Evolutionary conservation across 1,140 invertebrate genomes (phyloP).

Genomic region (Zelostemma sp.): DNA sequence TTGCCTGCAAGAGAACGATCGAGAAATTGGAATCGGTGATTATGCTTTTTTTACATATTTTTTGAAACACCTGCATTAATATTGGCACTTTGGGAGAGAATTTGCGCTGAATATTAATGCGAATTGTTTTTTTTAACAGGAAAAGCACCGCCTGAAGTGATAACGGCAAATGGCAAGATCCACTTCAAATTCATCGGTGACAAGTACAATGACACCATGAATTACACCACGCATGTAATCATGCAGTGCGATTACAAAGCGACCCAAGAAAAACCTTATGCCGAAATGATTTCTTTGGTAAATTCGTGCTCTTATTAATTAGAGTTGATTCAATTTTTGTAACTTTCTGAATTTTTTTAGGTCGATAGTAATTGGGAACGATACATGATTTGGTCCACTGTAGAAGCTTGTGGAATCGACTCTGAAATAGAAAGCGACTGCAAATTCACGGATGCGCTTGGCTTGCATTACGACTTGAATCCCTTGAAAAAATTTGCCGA

Average conservation of each 20-base stretch:
- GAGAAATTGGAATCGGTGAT: constrained; percentile 60
- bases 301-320: too few relatives aligned
- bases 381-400: constrained; percentile 54
- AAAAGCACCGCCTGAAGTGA: constrained; percentile 47
- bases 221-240: constrained; percentile 51
- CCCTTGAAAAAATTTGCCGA: constrained; percentile 49
- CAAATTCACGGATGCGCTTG: constrained; percentile 34
- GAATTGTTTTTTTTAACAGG: constrained; percentile 37
- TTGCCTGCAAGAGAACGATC: constrained; percentile 47
- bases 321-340: too few relatives aligned
- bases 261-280: constrained; percentile 23
- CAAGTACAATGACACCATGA: constrained; percentile 33
- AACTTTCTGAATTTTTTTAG: constrained; percentile 54
- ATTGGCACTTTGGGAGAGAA: too few relatives aligned
- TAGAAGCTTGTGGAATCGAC: constrained; percentile 43
- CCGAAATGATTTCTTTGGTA: too few relatives aligned
- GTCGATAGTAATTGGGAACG: constrained; percentile 41
- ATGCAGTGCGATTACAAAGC: constrained; percentile 57
- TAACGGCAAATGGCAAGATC: constrained; percentile 33
- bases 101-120: too few relatives aligned
- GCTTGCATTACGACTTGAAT: constrained; percentile 55
- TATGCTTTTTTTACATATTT: too few relatives aligned
- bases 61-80: constrained; percentile 1
- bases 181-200: constrained; percentile 56
- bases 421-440: constrained; percentile 49